These are phyloP conservation scores for Pao palembangensis DNA, from an alignment of 2,113 vertebrate species.

Conservation along the genomic window DNA sequence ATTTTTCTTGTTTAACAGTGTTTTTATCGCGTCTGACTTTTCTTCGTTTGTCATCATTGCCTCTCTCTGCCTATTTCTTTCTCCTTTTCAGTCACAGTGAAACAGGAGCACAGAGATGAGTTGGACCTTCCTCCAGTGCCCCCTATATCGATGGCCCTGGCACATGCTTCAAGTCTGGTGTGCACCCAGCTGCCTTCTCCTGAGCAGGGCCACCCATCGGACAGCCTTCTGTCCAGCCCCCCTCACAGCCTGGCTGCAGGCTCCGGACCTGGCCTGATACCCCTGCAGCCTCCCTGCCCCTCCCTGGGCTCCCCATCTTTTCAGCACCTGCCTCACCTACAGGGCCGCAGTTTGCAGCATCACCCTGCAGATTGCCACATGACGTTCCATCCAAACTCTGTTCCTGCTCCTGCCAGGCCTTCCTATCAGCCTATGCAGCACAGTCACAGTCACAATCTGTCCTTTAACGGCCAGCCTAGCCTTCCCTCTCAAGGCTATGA, in stretches of 20 bases:
- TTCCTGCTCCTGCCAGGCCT: slow-evolving; percentile 77
- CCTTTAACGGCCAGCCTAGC: slow-evolving; percentile 87
- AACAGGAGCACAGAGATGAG: slow-evolving; percentile 93
- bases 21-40: not conserved
- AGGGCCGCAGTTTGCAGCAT: slow-evolving; percentile 82
- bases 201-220: slow-evolving; percentile 82
- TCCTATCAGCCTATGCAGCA: slow-evolving; percentile 89
- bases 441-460: slow-evolving; percentile 63
- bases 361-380: slow-evolving; percentile 85
- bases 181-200: slow-evolving; percentile 85
- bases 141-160: slow-evolving; percentile 79
- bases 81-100: slow-evolving; percentile 83
- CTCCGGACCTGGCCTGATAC: slow-evolving; percentile 83
- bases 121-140: slow-evolving; percentile 81
- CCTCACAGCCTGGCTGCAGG: slow-evolving; percentile 81
- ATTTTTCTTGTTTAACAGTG: not conserved
- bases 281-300: slow-evolving; percentile 75
- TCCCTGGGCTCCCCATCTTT: slow-evolving; percentile 83
- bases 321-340: slow-evolving; percentile 86
- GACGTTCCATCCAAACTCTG: slow-evolving; percentile 82
- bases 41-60: slow-evolving; percentile 13
- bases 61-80: slow-evolving; percentile 15
- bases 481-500: slow-evolving; percentile 87
- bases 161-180: slow-evolving; percentile 74
- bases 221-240: slow-evolving; percentile 82